phyloP scores from a whole-genome alignment of 2,888 invertebrate genomes.

The Timandra comae region DNA sequence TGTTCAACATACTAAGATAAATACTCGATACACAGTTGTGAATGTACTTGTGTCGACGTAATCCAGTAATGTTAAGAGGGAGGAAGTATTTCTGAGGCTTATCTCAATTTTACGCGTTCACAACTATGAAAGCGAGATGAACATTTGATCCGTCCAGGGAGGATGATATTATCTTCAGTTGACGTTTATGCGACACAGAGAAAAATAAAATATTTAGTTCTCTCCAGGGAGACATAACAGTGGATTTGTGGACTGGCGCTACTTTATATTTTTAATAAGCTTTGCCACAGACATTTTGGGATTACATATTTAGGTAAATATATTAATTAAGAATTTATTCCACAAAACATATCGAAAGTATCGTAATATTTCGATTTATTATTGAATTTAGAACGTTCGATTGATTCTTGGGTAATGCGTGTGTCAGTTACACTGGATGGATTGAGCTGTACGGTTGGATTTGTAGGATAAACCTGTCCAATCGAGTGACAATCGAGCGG shows the following conservation, averaged over 20 bases:
- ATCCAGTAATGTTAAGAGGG: not conserved
- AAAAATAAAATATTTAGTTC: slow-evolving; percentile 28
- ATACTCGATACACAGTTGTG: no score
- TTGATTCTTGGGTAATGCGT: no score
- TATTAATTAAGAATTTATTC: no score
- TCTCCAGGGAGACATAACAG: slow-evolving; percentile 11
- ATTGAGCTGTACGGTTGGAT: slow-evolving; percentile 8
- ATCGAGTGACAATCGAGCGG: slow-evolving; percentile 32
- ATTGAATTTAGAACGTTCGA: no score
- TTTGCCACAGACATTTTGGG: no score
- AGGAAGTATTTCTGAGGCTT: slow-evolving; percentile 36
- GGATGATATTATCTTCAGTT: slow-evolving; percentile 53
- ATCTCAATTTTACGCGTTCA: slow-evolving; percentile 60
- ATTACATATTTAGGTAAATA: no score
- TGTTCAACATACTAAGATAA: no score
- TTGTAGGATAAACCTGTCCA: slow-evolving; percentile 23
- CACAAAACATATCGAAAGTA: no score
- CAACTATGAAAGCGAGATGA: slow-evolving; percentile 51
- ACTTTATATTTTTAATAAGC: not conserved
- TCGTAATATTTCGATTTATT: no score
- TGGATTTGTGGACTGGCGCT: slow-evolving; percentile 3
- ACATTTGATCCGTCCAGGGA: slow-evolving; percentile 56
- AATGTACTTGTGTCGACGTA: no score
- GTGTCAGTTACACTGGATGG: slow-evolving; percentile 13
- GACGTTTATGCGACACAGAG: slow-evolving; percentile 56